phyloP scores from a whole-genome alignment of 1,140 invertebrate genomes.

The Hycleus phaleratus region DNA sequence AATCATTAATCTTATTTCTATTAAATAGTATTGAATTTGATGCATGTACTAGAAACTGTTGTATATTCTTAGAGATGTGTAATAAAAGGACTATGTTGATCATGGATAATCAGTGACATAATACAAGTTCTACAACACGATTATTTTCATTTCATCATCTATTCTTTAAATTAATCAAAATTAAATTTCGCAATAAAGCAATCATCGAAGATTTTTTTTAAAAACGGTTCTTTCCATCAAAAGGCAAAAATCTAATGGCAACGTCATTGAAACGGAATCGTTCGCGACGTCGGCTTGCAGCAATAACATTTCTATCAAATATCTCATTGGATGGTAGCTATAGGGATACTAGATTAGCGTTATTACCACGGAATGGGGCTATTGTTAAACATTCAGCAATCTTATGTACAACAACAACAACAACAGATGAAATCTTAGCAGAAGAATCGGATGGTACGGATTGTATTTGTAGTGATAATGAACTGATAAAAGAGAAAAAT shows the following conservation, averaged over 20 bases:
- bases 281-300: slow-evolving; percentile 70
- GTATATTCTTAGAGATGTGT: slow-evolving; percentile 16
- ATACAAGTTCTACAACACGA: background rate
- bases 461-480: slow-evolving; percentile 45
- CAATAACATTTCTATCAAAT: slow-evolving; percentile 86
- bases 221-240: background rate
- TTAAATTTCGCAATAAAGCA: no score
- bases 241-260: slow-evolving; percentile 41
- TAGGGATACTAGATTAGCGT: slow-evolving; percentile 68
- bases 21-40: slow-evolving; percentile 19
- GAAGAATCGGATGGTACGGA: slow-evolving; percentile 43
- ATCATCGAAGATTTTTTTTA: no score
- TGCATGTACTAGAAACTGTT: slow-evolving; percentile 7
- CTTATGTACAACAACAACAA: background rate
- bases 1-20: slow-evolving; percentile 17
- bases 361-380: slow-evolving; percentile 45
- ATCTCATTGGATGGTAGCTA: slow-evolving; percentile 89
- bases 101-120: slow-evolving; percentile 24
- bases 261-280: slow-evolving; percentile 49
- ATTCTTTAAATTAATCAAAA: no score
- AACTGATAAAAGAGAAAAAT: slow-evolving; percentile 32
- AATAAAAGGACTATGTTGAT: slow-evolving; percentile 26
- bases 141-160: background rate
- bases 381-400: slow-evolving; percentile 34
- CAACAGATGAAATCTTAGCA: slow-evolving; percentile 40